Evolutionary conservation across 2,888 invertebrate genomes (phyloP), one percentile per base, ranked within the genome.

Genomic region (Drosophila diplacantha): DNA sequence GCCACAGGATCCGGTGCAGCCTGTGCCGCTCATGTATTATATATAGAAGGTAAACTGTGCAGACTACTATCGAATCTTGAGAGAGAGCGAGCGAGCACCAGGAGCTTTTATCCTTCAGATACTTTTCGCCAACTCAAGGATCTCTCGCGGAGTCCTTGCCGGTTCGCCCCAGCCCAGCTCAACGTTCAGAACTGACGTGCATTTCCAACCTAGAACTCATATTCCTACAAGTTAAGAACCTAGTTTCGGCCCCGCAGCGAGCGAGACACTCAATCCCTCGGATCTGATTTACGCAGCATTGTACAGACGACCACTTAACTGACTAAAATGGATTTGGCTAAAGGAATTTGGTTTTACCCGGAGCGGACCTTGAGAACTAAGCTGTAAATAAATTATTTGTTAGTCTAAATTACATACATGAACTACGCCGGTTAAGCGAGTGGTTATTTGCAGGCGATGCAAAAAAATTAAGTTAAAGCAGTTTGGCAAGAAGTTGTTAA

Each of bases 371-470:
- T 52, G 22, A 53, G 46, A 44, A 35, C 41, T 66, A 66, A 66
- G 69, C 69, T 66, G 66, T 66, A 66, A 66, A 66, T 66, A 66
- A 58, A 67, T 68, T 49, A 55, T 55, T 69, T 34, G 55, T 63
- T 59, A 72, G 74, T 52, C 56, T 71, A 43, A 60, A 53, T 62
- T 49, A 52, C 41, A 60, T 35, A 50, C 32, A 43, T 56, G 56
- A 69, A 70, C 55, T 71, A 69, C 55, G 59, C 59, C 34, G 44
- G 38, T 35, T 71, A 70, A 60, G 70, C 29, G 41, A 26, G 44
- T 12, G 37, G 49, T 66, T 69, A 73, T 71, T 71, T 75, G 70
- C 73, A 43, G 46, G 26, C n/a, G 9, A 18, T 53, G 72, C 66
- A 65, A 77, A 61, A 51, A 69, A 68, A 54, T 50, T 41, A 52